Evolutionary conservation across 2,113 vertebrate genomes (phyloP).

Genomic region (Vombatus ursinus): DNA sequence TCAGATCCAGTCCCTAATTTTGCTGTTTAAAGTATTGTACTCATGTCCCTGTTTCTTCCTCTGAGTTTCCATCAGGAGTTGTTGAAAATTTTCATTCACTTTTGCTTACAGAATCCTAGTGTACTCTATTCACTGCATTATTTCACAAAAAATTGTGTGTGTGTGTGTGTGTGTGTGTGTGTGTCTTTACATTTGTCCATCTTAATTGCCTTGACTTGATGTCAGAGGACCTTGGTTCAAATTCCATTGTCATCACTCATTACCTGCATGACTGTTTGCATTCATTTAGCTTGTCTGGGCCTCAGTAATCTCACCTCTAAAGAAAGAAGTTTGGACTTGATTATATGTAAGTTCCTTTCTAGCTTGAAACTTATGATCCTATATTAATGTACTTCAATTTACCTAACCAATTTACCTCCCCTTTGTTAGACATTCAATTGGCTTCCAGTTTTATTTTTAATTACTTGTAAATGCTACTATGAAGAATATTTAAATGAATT

Average conservation of each 20-base stretch:
- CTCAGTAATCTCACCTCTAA: not conserved
- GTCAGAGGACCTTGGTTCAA: not conserved
- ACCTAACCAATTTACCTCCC: not conserved
- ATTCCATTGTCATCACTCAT: not conserved
- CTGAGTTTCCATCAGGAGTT: not conserved
- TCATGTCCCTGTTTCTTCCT: not conserved
- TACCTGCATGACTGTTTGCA: not conserved
- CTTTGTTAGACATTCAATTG: not conserved
- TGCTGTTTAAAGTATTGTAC: not conserved
- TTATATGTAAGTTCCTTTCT: not conserved
- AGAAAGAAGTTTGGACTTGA: not conserved
- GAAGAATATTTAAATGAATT: not conserved
- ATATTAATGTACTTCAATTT: not conserved
- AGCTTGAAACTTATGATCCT: not conserved
- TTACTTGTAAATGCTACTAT: not conserved
- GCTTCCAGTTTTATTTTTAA: not conserved
- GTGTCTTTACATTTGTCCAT: not conserved
- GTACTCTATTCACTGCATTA: not conserved
- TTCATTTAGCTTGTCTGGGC: not conserved
- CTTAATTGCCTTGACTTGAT: not conserved
- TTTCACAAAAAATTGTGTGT: not conserved
- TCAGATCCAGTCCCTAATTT: not conserved
- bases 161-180: not conserved
- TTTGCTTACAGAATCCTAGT: not conserved
- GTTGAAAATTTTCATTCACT: not conserved